Evolutionary conservation across 2,888 invertebrate species (phyloP), one percentile per base, ranked within the genome.

Genomic region (Lasius platythorax): DNA sequence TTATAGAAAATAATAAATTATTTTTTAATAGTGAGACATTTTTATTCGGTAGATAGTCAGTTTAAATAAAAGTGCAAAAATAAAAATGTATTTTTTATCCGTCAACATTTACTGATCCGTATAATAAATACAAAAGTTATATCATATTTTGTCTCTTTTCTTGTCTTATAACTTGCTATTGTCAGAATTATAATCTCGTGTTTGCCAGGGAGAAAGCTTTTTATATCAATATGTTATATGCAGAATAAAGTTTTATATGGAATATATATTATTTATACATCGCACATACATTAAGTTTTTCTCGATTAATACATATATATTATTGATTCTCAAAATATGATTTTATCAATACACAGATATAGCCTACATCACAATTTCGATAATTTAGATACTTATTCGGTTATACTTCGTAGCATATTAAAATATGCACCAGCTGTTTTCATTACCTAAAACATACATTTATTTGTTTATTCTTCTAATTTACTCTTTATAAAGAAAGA

Each of bases 401-500:
- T 74, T 28, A 40, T 28, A n/a, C 6, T 33, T 74, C 33, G 33
- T 1, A 37, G 12, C 28, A 75, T 37, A 40, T 63, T 63, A 50
- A 61, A 46, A 37, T 79, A 58, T 18, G 46, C 37, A 11, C 37
- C 56, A 37, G 40, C 2, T 11, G 40, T 28, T 82, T 64, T 30
- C 0, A 40, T 46, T 2, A 64, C 23, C 18, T 11, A 63, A 84
- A 87, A 88, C 1, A 37, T n/a, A 53, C 40, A 28, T 23, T 33
- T 63, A 8, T n/a, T 46, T 23, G n/a, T 3, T 53, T 15, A 33
- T 61, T 33, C 8, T 67, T 9, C 15, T 28, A 43, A 15, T 58
- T 18, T 11, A 18, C 2, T 33, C 18, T 63, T 50, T 15, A 15
- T 12, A 0, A 18, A 5, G 15, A 50, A 15, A 11, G 18, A 18